Conservation (phyloP, 2,888 invertebrate species). For the Plagodis pulveraria region DNA sequence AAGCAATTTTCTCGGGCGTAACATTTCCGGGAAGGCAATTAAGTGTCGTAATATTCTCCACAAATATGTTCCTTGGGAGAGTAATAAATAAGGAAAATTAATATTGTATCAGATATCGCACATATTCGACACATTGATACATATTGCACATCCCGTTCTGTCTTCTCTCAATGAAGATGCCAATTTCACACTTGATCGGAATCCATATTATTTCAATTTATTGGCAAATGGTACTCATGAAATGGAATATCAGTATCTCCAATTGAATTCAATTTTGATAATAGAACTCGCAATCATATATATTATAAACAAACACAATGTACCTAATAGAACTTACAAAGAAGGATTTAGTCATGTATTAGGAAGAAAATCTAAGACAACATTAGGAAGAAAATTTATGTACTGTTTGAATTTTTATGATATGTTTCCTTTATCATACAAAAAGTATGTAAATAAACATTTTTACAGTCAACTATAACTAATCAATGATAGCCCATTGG, state of each 20-base stretch:
- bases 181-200: constrained; percentile 67
- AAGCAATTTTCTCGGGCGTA: constrained; percentile 12
- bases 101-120: constrained; percentile 41
- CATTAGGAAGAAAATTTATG: no score
- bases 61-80: constrained; percentile 37
- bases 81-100: constrained; percentile 44
- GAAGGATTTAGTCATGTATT: no score
- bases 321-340: no score
- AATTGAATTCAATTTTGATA: constrained; percentile 22
- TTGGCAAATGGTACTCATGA: constrained; percentile 51
- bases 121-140: constrained; percentile 43
- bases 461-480: no score
- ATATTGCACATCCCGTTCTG: constrained; percentile 52
- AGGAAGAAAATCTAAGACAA: no score
- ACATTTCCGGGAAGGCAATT: constrained; percentile 27
- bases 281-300: no score
- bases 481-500: no score
- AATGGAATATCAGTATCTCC: constrained; percentile 23
- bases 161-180: constrained; percentile 53
- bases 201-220: constrained; percentile 67
- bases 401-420: no score
- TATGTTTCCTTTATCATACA: no score
- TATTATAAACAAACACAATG: no score
- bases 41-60: constrained; percentile 33
- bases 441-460: no score